Evolutionary conservation across 2,113 vertebrate species (phyloP).

Genomic region (Mystacornis crossleyi): DNA sequence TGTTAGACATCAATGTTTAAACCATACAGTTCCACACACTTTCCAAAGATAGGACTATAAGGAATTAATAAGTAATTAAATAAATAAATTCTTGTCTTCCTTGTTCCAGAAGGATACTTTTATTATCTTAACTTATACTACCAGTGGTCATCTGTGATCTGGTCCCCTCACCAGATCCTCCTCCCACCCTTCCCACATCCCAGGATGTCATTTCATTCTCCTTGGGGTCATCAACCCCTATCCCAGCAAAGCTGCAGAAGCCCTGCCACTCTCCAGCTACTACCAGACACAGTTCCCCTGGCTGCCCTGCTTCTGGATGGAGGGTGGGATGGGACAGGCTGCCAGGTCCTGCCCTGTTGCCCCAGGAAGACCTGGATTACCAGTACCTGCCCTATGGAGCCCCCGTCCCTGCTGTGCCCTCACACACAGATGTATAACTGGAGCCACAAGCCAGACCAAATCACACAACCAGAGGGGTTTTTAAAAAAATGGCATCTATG

Average conservation of each 20-base stretch:
- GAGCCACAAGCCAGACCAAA: not conserved
- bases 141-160: not conserved
- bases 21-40: not conserved
- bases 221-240: not conserved
- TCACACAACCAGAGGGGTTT: not conserved
- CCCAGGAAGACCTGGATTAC: not conserved
- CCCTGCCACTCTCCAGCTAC: fast-evolving
- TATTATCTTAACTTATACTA: not conserved
- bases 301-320: not conserved
- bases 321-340: not conserved
- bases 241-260: not conserved
- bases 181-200: not conserved
- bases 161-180: fast-evolving
- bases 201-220: not conserved
- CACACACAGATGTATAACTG: not conserved
- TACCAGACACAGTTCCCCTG: fast-evolving
- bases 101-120: not conserved
- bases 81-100: not conserved
- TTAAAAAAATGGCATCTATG: not conserved
- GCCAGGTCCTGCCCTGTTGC: not conserved
- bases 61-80: not conserved
- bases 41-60: not conserved
- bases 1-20: not conserved
- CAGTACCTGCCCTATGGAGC: not conserved
- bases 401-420: not conserved